These are phyloP conservation scores for Drosophila koepferae DNA, from an alignment of 2,888 invertebrate genomes.

Conservation along the genomic window DNA sequence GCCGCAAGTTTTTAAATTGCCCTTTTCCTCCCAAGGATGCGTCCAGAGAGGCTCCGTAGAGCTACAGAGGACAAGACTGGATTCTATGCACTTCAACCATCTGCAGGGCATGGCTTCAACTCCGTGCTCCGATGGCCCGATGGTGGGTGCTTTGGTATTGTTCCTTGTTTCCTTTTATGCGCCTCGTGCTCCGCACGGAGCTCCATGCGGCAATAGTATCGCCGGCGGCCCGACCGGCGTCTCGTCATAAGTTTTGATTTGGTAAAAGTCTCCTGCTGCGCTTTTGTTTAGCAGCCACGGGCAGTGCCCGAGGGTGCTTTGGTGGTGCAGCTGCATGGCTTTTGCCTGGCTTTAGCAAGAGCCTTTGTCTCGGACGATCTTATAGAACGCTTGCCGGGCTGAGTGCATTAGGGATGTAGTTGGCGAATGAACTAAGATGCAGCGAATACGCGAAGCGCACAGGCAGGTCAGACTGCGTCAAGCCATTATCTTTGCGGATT, in stretches of 20 bases:
- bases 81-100: constrained; percentile 52
- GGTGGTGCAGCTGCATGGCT: constrained; percentile 14
- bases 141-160: constrained; percentile 43
- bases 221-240: constrained; percentile 32
- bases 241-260: constrained; percentile 72
- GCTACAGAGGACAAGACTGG: constrained; percentile 26
- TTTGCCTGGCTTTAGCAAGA: constrained; percentile 22
- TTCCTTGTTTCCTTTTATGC: constrained; percentile 70
- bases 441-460: constrained; percentile 15
- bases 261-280: constrained; percentile 60
- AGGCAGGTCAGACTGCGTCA: constrained; percentile 22
- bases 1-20: constrained; percentile 74
- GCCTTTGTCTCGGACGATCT: constrained; percentile 56
- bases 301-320: constrained; percentile 57
- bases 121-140: constrained; percentile 6
- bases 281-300: constrained; percentile 76
- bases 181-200: constrained; percentile 27
- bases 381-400: constrained; percentile 22
- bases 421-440: constrained; percentile 10
- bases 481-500: constrained; percentile 63
- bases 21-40: constrained; percentile 53
- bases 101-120: constrained; percentile 34
- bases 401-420: constrained; percentile 58
- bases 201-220: constrained; percentile 26
- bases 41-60: constrained; percentile 31